Base-by-base conservation (phyloP, 2,797 vertebrate species). In the Brotula barbata region DNA sequence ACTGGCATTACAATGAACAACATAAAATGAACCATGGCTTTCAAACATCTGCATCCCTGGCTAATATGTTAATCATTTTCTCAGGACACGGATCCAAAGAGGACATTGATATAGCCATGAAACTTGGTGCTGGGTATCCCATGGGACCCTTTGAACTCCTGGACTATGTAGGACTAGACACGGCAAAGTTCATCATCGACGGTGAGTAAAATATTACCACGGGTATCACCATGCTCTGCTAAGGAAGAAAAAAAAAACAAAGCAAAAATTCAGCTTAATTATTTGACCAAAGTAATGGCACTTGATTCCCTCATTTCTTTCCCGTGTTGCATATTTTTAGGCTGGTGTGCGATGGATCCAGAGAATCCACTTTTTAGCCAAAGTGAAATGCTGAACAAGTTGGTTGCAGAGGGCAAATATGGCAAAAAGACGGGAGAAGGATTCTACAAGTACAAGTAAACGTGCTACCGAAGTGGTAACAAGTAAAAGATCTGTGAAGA, bases 101-200 rank as follows among this genome's bases (percentile, higher is more conserved):
- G 72, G 97, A 99, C 89, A 96, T 98, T 22, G 97, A 99, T 68
- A 80, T 89, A n/a, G 96, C 94, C 19, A 98, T 99, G 96, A 99
- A 98, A 81, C 84, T 99, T 5, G 97, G 97, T 1, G 93, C 95
- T 7, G 94, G 96, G 11, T 94, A 98, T 86, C 97, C 97, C 25
- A 97, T 99, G 96, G 97, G 97, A 14, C 97, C 97, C 0, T 95
- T 99, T 78, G 97, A 99, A 81, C 93, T 99, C 15, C 72, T 94
- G 15, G 97, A 99, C 85, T 99, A 98, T 0, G 94, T 99, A 7
- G 97, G 97, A 60, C 86, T 99, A 68, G 97, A 99, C 83, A 98
- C 95, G 6, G 68, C 83, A 0, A 98, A 99, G 89, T 98, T 94
- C 81, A 96, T 99, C 71, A 66, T 97, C 41, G 96, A 99, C 1